phyloP scores from a whole-genome alignment of 2,797 vertebrate genomes.

The Hylomyscus alleni region DNA sequence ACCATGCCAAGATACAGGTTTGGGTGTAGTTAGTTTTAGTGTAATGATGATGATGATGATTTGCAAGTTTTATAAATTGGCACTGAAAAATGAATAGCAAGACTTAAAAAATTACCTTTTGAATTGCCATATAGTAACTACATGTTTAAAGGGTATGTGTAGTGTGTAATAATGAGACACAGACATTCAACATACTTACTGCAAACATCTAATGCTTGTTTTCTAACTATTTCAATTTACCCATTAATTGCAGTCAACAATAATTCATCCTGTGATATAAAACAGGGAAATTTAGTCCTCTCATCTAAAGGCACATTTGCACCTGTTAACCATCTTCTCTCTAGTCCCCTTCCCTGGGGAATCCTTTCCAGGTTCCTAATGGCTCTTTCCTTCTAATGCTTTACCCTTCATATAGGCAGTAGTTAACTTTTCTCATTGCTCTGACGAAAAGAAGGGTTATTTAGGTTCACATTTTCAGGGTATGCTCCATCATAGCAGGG shows the following conservation, averaged over 20 bases:
- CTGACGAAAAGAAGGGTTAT: not conserved
- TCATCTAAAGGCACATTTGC: not conserved
- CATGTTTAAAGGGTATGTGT: not conserved
- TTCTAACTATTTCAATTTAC: not conserved
- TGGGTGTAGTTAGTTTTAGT: not conserved
- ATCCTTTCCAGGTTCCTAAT: too few relatives aligned
- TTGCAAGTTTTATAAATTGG: not conserved
- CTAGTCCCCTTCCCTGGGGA: not conserved
- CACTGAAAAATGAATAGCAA: not conserved
- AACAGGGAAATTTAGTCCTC: not conserved
- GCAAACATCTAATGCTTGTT: not conserved
- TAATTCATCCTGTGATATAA: not conserved
- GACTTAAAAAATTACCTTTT: not conserved
- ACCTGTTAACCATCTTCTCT: not conserved
- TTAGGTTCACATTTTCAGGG: not conserved
- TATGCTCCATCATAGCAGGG: not conserved
- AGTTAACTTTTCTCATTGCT: not conserved
- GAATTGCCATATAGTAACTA: not conserved
- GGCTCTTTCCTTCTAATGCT: not conserved
- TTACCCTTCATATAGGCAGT: not conserved
- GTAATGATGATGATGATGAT: not conserved
- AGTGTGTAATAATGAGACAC: not conserved
- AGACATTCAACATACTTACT: not conserved
- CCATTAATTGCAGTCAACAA: not conserved
- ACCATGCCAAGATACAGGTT: not conserved